Conservation (phyloP, 2,888 invertebrate genomes). For the Eretmocerus hayati region DNA sequence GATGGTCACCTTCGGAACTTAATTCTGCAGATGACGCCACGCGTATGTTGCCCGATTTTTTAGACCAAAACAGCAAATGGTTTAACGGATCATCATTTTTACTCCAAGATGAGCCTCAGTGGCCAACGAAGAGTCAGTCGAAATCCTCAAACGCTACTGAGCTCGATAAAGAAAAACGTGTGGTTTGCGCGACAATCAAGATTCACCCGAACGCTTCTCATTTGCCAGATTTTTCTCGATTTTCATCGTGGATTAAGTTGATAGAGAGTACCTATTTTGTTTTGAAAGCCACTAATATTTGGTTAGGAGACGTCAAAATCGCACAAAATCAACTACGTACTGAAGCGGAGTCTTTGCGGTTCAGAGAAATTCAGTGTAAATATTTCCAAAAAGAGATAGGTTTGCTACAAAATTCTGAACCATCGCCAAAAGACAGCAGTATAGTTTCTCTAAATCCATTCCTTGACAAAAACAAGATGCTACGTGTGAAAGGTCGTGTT, state of each 20-base stretch:
- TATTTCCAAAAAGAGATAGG: background rate
- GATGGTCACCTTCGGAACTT: background rate
- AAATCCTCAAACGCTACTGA: background rate
- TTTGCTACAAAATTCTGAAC: background rate
- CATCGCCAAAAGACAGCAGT: background rate
- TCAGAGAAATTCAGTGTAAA: background rate
- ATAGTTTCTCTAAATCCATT: background rate
- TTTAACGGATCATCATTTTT: background rate
- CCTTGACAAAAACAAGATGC: background rate
- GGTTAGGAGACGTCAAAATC: background rate
- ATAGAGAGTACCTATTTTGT: background rate
- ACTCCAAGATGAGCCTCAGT: too few species aligned
- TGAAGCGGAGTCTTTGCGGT: background rate
- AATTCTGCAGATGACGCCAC: conserved; percentile 6
- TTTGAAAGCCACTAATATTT: background rate
- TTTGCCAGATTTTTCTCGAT: background rate
- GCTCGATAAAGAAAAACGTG: background rate
- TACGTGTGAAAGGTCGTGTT: background rate
- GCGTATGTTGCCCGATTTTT: background rate
- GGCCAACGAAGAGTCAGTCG: too few species aligned
- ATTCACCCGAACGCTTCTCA: background rate
- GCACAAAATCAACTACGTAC: background rate
- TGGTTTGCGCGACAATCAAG: background rate
- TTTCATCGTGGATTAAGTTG: background rate
- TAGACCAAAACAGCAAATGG: background rate